A percentile compares a stretch with the other conserved stretches of the same genome.
Conservation (phyloP, 2,888 invertebrate genomes). For the Drosophila neotestacea region DNA sequence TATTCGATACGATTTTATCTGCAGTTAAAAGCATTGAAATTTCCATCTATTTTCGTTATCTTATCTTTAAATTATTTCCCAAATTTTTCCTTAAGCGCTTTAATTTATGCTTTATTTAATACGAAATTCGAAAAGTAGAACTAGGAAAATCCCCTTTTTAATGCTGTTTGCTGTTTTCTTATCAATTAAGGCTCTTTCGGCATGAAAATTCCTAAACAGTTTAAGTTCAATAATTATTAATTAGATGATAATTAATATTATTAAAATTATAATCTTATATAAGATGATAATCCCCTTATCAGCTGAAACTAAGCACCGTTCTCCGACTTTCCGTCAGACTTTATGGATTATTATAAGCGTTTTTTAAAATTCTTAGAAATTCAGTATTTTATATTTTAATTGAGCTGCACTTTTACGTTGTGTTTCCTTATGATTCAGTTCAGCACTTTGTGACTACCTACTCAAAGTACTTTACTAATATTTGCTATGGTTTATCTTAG, state of each 20-base stretch:
- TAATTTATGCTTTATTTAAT: too few relatives aligned
- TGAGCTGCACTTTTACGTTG: not conserved
- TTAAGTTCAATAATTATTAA: too few relatives aligned
- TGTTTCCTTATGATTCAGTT: not conserved
- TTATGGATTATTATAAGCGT: not conserved
- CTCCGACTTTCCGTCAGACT: not conserved
- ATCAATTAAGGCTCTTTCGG: not conserved
- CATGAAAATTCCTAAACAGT: not conserved
- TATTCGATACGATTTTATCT: too few relatives aligned
- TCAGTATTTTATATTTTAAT: not conserved
- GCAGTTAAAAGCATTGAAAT: too few relatives aligned
- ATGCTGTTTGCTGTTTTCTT: not conserved
- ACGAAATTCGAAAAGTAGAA: not conserved
- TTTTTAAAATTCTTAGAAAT: not conserved
- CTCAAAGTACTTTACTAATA: too few relatives aligned
- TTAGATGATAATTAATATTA: too few relatives aligned
- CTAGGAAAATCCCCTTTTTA: not conserved
- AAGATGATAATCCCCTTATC: conserved; percentile 4
- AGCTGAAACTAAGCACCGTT: not conserved
- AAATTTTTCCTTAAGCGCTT: too few relatives aligned
- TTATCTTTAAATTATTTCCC: too few relatives aligned
- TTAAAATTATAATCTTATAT: too few relatives aligned
- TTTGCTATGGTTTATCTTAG: too few relatives aligned
- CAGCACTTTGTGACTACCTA: not conserved
- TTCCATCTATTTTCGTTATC: too few relatives aligned